A percentile compares a stretch with the other conserved stretches of the same genome.
phyloP scores from a whole-genome alignment of 2,113 vertebrate genomes.

The Mobula hypostoma region DNA sequence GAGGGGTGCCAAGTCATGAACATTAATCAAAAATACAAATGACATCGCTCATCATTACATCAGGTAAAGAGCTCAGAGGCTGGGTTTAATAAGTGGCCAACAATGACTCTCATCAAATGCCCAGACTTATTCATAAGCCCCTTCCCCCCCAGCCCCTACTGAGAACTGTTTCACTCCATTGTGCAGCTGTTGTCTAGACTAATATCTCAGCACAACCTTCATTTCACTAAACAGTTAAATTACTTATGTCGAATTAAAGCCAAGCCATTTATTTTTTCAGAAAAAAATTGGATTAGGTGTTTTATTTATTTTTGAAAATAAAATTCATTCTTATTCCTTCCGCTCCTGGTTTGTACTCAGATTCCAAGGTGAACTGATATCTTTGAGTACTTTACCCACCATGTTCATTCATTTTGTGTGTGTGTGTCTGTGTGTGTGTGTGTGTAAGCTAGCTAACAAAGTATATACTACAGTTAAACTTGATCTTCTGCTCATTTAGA shows the following conservation, averaged over 20 bases:
- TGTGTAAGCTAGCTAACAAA: not conserved
- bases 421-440: not conserved
- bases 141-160: not conserved
- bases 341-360: not conserved
- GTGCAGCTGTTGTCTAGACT: conserved; percentile 31
- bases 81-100: not conserved
- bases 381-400: not conserved
- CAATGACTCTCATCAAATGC: not conserved
- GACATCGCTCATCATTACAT: not conserved
- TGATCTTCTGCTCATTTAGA: not conserved
- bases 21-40: not conserved
- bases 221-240: not conserved
- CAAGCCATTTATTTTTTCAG: not conserved
- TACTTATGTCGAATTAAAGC: not conserved
- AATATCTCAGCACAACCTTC: not conserved
- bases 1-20: not conserved
- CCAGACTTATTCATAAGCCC: not conserved
- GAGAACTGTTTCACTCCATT: not conserved
- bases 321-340: not conserved
- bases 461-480: not conserved
- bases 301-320: not conserved
- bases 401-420: not conserved
- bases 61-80: conserved; percentile 2
- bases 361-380: not conserved
- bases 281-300: not conserved